Conservation (phyloP, 1,140 invertebrate species). For the Archivesica marissinica region DNA sequence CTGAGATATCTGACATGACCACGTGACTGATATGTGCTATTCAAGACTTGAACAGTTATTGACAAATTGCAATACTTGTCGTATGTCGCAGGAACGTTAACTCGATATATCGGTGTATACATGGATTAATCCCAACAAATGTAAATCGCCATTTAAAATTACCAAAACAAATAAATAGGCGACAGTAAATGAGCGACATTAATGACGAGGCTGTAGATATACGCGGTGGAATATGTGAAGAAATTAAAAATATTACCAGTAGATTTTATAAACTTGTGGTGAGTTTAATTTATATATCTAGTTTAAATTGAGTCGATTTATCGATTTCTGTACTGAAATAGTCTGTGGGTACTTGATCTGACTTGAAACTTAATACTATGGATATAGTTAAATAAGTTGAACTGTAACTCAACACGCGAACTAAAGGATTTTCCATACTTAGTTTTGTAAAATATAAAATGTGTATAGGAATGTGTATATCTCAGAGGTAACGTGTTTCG, state of each 20-base stretch:
- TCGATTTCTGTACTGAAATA: slow-evolving; percentile 24
- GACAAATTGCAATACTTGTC: slow-evolving; percentile 53
- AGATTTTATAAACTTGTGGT: slow-evolving; percentile 25
- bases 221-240: not conserved
- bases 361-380: slow-evolving; percentile 28
- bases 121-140: slow-evolving; percentile 2
- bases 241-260: not conserved
- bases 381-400: not conserved
- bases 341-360: slow-evolving; percentile 24
- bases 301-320: slow-evolving; percentile 9
- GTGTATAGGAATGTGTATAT: too few relatives aligned
- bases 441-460: too few relatives aligned
- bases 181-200: not conserved
- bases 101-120: slow-evolving; percentile 8
- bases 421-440: too few relatives aligned
- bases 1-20: slow-evolving; percentile 2
- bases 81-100: slow-evolving; percentile 41
- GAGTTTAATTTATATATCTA: slow-evolving; percentile 8
- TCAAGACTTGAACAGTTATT: slow-evolving; percentile 46
- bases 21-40: slow-evolving; percentile 39
- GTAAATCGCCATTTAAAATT: not conserved
- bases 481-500: too few relatives aligned
- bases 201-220: not conserved
- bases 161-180: not conserved
- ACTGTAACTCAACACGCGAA: not conserved